phyloP scores from a whole-genome alignment of 2,888 invertebrate species.

The Harpagoxenus sublaevis region DNA sequence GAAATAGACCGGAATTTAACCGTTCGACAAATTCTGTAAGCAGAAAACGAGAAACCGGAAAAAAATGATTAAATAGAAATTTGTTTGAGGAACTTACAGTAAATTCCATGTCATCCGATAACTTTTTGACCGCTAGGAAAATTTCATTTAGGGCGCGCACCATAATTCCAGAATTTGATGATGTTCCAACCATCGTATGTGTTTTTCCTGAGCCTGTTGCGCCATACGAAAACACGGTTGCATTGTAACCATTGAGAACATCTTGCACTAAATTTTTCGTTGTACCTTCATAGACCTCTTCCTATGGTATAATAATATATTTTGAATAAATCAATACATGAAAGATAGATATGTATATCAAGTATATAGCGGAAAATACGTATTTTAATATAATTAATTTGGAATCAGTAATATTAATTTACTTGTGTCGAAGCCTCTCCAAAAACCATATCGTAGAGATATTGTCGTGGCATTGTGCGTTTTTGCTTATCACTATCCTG shows the following conservation, averaged over 20 bases:
- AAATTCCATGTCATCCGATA: conserved; percentile 85
- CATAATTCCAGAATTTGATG: conserved; percentile 93
- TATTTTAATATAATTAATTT: not conserved
- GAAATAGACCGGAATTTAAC: not conserved
- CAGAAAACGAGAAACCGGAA: not conserved
- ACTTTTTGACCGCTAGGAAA: conserved; percentile 88
- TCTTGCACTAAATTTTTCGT: conserved; percentile 95
- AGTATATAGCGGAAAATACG: not conserved
- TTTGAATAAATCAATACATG: not conserved
- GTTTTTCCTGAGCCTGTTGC: conserved; percentile 97
- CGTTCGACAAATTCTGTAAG: not conserved
- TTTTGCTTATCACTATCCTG: conserved; percentile 89
- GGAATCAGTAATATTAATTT: conserved; percentile 64
- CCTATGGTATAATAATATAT: conserved; percentile 85
- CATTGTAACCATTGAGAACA: conserved; percentile 95
- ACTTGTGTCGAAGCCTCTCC: conserved; percentile 95
- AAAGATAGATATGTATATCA: not conserved
- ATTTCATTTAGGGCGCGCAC: conserved; percentile 94
- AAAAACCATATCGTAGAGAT: conserved; percentile 96
- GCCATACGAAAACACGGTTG: conserved; percentile 98
- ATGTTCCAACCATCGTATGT: conserved; percentile 94
- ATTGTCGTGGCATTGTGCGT: conserved; percentile 92
- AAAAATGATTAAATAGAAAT: not conserved
- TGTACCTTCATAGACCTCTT: conserved; percentile 95
- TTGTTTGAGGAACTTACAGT: conserved; percentile 86